Evolutionary conservation across 2,888 invertebrate species (phyloP), one percentile per base, ranked within the genome.

Genomic region (Euproctis similis): DNA sequence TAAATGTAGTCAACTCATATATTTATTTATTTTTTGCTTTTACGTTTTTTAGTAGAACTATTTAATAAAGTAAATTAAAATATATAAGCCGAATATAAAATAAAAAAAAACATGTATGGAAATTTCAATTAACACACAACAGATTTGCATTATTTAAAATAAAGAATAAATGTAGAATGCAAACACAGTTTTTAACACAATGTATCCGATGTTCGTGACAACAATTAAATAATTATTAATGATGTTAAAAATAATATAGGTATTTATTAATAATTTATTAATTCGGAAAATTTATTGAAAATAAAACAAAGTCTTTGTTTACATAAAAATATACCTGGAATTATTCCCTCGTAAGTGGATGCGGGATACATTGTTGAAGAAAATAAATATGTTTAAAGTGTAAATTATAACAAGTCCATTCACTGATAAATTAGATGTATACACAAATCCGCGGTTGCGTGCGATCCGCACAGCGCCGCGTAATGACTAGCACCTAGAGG

Each of bases 331-430:
- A 48, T 58, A 81, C 82, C 81, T 72, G 78, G 76, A 47, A 76
- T 42, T 40, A 65, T 48, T 42, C 71, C 67, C 41, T 72, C 67
- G 42, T 61, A 78, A n/a, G 77, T 76, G 33, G 81, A 70, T 22
- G 61, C 80, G 43, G 81, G 82, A 75, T 72, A 82, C 82, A 84
- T 84, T 32, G 40, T 63, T 31, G 40, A 41, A 42, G 41, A 40
- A 41, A 36, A 43, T 50, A 14, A 14, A 4, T 4, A 14, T 21
- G 10, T 21, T 3, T 10, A 2, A n/a, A n/a, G 10, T 9, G 14
- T 10, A 3, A 10, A 4, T 10, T 4, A 10, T 46, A 45, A 6
- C 50, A 34, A 38, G 28, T 36, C 25, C 23, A 27, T 27, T 31
- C 38, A 50, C 46, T 54, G 49, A 50, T 59, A 29, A 59, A n/a